A percentile compares a stretch with the other conserved stretches of the same genome.
Conservation (phyloP, 2,888 invertebrate species). For the Lucinisca nassula region DNA sequence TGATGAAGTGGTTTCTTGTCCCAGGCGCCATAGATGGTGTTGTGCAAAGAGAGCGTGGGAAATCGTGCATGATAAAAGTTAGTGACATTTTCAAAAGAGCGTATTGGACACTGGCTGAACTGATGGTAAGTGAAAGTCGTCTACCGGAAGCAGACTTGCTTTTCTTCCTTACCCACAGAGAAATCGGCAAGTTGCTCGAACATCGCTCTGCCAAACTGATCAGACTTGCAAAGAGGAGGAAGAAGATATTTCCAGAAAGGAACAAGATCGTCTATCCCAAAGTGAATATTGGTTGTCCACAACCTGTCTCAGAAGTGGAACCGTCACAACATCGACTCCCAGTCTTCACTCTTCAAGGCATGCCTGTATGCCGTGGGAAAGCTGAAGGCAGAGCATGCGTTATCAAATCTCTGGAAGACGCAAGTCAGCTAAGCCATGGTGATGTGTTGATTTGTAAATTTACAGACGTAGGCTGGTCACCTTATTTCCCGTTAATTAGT, state of each 20-base stretch:
- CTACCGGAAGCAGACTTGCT: conserved; percentile 91
- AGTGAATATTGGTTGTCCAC: background rate
- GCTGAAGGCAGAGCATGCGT: conserved; percentile 92
- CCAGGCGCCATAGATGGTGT: conserved; percentile 90
- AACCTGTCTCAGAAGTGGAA: background rate
- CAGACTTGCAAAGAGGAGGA: conserved; percentile 91
- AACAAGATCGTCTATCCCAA: background rate
- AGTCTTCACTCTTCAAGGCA: conserved; percentile 88
- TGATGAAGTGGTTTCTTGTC: background rate
- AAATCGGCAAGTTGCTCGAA: conserved; percentile 90
- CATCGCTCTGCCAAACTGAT: conserved; percentile 89
- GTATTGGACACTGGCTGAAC: conserved; percentile 89
- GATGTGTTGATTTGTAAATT: conserved; percentile 93
- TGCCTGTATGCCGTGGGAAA: conserved; percentile 92
- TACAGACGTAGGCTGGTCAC: conserved; percentile 95
- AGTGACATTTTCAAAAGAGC: conserved; percentile 90
- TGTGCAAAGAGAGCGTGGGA: conserved; percentile 91
- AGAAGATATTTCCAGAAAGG: conserved; percentile 88
- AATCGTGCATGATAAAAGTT: conserved; percentile 87
- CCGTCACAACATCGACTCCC: background rate
- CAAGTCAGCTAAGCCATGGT: conserved; percentile 89
- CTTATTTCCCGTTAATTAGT: conserved; percentile 93
- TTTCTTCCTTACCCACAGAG: conserved; percentile 91
- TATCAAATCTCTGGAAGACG: conserved; percentile 89
- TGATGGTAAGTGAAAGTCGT: conserved; percentile 90